These are phyloP conservation scores for Calameuta pallipes DNA, from an alignment of 2,888 invertebrate genomes.

Conservation along the genomic window DNA sequence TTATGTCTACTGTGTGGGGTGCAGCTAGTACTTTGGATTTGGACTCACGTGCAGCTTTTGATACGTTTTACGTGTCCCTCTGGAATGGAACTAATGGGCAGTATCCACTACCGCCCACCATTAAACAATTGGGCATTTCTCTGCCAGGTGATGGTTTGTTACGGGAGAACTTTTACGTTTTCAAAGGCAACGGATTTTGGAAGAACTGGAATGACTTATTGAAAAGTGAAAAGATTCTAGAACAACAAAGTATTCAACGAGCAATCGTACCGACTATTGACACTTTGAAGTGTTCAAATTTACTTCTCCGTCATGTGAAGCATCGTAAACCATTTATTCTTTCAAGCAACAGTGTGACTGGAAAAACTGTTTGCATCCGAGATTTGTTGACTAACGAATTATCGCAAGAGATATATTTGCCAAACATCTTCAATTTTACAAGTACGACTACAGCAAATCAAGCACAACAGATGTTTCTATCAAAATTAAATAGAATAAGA, in stretches of 20 bases:
- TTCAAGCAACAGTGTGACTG: constrained; percentile 73
- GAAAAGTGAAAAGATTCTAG: constrained; percentile 63
- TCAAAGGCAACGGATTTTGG: constrained; percentile 72
- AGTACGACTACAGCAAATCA: constrained; percentile 68
- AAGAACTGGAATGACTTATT: constrained; percentile 71
- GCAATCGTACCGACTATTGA: constrained; percentile 72
- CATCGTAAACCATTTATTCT: constrained; percentile 70
- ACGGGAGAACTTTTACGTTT: constrained; percentile 72
- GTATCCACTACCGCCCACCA: constrained; percentile 66
- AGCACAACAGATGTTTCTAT: constrained; percentile 68
- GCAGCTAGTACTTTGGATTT: constrained; percentile 68
- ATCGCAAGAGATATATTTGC: constrained; percentile 67
- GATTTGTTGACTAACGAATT: constrained; percentile 67
- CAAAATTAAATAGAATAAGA: constrained; percentile 68
- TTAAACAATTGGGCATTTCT: constrained; percentile 70
- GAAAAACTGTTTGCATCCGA: constrained; percentile 72
- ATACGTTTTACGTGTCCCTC: constrained; percentile 60
- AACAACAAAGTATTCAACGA: constrained; percentile 26
- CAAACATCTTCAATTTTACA: constrained; percentile 70
- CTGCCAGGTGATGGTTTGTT: constrained; percentile 69
- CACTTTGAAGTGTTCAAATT: constrained; percentile 68
- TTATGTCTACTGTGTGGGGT: constrained; percentile 69
- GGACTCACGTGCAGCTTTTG: constrained; percentile 62
- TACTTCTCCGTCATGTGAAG: constrained; percentile 70
- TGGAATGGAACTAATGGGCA: constrained; percentile 61